These are phyloP conservation scores for Erpetoichthys calabaricus DNA, from an alignment of 2,797 vertebrate species.

Conservation along the genomic window DNA sequence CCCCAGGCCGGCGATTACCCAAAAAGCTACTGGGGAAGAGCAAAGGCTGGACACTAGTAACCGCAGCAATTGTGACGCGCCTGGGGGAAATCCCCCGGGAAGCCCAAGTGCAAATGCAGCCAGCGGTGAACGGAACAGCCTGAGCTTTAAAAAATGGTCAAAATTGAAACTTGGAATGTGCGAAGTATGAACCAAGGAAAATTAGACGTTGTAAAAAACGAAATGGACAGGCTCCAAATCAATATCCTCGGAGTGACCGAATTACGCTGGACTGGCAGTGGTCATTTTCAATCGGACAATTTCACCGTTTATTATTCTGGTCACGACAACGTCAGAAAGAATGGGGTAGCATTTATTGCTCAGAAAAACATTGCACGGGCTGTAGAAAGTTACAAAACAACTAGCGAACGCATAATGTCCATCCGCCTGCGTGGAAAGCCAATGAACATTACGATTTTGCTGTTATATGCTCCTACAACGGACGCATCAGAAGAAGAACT, in stretches of 20 bases:
- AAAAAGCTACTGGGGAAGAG: too few relatives aligned
- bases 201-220: background rate
- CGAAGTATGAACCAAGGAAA: conserved; percentile 1
- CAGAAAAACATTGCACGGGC: background rate
- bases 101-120: background rate
- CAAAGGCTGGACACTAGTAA: too few relatives aligned
- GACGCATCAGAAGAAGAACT: background rate
- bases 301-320: background rate
- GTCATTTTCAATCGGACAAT: conserved; percentile 1
- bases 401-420: background rate
- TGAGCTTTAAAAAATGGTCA: background rate
- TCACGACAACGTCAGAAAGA: background rate
- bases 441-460: background rate
- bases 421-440: background rate
- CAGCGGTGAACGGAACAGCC: background rate
- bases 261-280: background rate
- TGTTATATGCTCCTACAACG: background rate
- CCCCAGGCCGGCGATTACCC: too few relatives aligned
- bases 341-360: background rate
- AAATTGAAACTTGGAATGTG: background rate
- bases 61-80: background rate
- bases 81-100: background rate
- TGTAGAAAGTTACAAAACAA: background rate
- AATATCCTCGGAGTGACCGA: background rate
- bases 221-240: background rate